phyloP scores from a whole-genome alignment of 2,113 vertebrate genomes.

The Eretmochelys imbricata region DNA sequence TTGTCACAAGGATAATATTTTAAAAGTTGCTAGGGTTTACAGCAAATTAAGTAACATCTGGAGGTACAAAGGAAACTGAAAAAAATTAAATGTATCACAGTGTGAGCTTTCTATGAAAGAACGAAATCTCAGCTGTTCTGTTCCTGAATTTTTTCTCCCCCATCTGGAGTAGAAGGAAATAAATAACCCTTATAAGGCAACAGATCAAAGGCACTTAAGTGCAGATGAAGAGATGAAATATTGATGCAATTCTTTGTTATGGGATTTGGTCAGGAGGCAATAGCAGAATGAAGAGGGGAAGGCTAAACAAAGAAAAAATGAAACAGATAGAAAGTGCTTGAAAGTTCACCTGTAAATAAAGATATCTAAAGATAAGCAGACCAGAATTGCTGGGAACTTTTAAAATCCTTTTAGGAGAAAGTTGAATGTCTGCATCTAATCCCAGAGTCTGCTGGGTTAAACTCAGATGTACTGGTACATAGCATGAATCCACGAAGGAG shows the following conservation, averaged over 20 bases:
- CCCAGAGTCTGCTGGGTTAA: not conserved
- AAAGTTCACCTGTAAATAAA: not conserved
- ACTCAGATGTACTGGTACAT: not conserved
- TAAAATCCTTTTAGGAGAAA: not conserved
- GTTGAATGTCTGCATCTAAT: not conserved
- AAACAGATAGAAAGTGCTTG: not conserved
- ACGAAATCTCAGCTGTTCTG: not conserved
- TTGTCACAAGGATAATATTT: not conserved
- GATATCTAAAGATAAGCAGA: not conserved
- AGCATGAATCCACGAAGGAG: not conserved
- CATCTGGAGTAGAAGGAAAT: not conserved
- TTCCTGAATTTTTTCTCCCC: not conserved
- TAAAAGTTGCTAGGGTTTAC: not conserved
- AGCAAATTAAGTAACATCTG: not conserved
- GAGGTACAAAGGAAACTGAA: not conserved
- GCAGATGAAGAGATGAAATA: constrained; percentile 16
- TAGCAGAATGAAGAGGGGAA: not conserved
- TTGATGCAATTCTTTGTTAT: not conserved
- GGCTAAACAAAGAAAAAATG: not conserved
- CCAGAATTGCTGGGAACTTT: not conserved
- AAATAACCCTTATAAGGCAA: not conserved
- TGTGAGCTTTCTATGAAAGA: not conserved
- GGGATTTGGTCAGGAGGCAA: not conserved
- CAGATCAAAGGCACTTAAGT: constrained; percentile 25
- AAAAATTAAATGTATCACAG: not conserved